Percentiles rank a stretch among this genome's conserved stretches.
These are phyloP conservation scores for Epizoanthus rinbou DNA, from an alignment of 92 coral and sea anemone genomes.

Conservation along the genomic window DNA sequence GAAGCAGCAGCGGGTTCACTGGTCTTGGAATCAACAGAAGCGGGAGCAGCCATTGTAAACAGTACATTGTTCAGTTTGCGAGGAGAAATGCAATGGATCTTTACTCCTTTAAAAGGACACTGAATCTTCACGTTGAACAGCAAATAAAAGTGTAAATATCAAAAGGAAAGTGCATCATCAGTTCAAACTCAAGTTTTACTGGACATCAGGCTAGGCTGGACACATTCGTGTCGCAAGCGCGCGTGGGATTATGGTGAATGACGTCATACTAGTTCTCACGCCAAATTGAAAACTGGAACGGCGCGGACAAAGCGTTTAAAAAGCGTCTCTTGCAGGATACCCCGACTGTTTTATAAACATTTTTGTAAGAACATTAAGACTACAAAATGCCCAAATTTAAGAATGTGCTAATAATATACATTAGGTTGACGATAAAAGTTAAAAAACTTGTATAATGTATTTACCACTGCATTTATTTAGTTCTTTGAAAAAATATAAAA, in stretches of 20 bases:
- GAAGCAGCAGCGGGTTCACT: conserved; percentile 89
- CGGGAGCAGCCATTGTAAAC: conserved; percentile 98
- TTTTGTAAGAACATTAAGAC: too few relatives aligned
- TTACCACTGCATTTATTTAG: too few relatives aligned
- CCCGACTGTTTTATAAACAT: too few relatives aligned
- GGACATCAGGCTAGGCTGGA: too few relatives aligned
- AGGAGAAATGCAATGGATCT: neutral
- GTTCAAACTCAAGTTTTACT: neutral
- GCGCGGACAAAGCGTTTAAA: neutral
- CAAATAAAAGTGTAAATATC: neutral
- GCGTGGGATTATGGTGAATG: conserved; percentile 40
- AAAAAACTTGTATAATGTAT: too few relatives aligned
- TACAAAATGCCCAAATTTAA: too few relatives aligned
- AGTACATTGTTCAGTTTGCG: conserved; percentile 76
- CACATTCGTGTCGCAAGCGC: conserved; percentile 5
- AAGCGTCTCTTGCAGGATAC: too few relatives aligned
- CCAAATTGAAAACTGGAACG: neutral
- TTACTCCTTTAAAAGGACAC: neutral
- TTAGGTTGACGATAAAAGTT: too few relatives aligned
- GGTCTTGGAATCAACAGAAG: conserved; percentile 95
- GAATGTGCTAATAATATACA: too few relatives aligned
- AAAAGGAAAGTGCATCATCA: neutral
- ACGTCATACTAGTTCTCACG: conserved; percentile 27
- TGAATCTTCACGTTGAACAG: neutral
- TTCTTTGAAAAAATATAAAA: too few relatives aligned